phyloP scores from a whole-genome alignment of 1,140 invertebrate species.

The Formica selysi region DNA sequence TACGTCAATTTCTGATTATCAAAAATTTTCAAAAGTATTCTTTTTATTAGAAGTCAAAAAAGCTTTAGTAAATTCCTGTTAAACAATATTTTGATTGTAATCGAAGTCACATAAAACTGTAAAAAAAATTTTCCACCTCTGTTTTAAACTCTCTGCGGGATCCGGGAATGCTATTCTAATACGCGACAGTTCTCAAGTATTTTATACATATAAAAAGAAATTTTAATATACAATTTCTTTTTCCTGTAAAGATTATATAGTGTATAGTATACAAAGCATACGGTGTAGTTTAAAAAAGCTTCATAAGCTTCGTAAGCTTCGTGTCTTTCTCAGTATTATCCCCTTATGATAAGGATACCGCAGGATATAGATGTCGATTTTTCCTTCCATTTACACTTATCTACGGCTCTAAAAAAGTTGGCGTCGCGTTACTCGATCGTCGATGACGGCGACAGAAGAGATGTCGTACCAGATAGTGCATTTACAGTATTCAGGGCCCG shows the following conservation, averaged over 20 bases:
- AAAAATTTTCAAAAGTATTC: not conserved
- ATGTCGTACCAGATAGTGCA: slow-evolving; percentile 99
- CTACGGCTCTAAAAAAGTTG: slow-evolving; percentile 6
- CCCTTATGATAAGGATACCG: not conserved
- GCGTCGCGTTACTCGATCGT: slow-evolving; percentile 51
- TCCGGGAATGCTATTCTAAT: too few species aligned
- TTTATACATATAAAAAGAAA: too few species aligned
- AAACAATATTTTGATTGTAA: too few species aligned
- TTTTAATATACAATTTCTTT: too few species aligned
- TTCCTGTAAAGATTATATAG: too few species aligned
- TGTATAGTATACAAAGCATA: too few species aligned
- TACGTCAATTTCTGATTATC: not conserved
- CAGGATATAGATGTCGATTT: not conserved
- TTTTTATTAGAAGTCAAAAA: not conserved
- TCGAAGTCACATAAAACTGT: too few species aligned
- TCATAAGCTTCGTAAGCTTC: not conserved
- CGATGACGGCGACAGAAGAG: slow-evolving; percentile 86
- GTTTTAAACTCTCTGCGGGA: too few species aligned
- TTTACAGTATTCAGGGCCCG: slow-evolving; percentile 96
- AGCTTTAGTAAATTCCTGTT: too few species aligned
- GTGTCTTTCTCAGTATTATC: not conserved
- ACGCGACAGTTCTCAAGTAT: too few species aligned
- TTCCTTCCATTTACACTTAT: not conserved
- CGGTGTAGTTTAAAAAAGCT: not conserved
- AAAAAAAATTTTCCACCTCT: too few species aligned